phyloP scores from a whole-genome alignment of 1,140 invertebrate species.

The Drosophila suzukii region DNA sequence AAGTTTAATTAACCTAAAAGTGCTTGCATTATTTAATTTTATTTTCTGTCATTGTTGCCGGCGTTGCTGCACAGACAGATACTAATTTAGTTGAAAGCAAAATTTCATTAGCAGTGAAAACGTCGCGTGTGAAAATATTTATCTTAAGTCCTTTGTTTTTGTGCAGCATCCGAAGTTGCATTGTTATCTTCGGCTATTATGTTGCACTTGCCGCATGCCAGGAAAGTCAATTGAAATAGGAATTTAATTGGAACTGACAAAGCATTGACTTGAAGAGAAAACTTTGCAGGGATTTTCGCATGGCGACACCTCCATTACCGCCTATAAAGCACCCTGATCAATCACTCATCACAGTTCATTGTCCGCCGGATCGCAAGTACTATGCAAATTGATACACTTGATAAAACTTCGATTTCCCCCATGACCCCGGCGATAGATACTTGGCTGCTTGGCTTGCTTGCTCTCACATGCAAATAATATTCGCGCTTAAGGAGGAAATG shows the following conservation, averaged over 20 bases:
- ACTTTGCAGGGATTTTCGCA: neutral
- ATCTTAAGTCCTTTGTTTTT: slow-evolving; percentile 71
- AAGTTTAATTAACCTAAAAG: slow-evolving; percentile 82
- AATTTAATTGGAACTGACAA: slow-evolving; percentile 25
- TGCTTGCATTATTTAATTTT: slow-evolving; percentile 82
- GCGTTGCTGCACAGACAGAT: slow-evolving; percentile 38
- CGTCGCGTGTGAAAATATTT: slow-evolving; percentile 81
- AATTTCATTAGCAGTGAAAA: slow-evolving; percentile 79
- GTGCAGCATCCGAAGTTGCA: slow-evolving; percentile 38
- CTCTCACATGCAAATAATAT: slow-evolving; percentile 69
- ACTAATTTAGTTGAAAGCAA: slow-evolving; percentile 79
- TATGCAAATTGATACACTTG: slow-evolving; percentile 74
- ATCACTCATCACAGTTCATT: slow-evolving; percentile 60
- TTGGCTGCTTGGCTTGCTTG: slow-evolving; percentile 12
- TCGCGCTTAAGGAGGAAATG: slow-evolving; percentile 76
- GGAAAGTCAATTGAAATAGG: slow-evolving; percentile 26
- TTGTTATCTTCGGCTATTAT: slow-evolving; percentile 30
- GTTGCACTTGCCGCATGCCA: slow-evolving; percentile 5
- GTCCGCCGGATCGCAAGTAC: slow-evolving; percentile 44
- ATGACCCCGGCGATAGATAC: slow-evolving; percentile 12
- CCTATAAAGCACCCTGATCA: slow-evolving; percentile 40
- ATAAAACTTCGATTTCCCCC: slow-evolving; percentile 73
- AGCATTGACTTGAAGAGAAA: neutral
- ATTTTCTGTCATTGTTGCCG: slow-evolving; percentile 62
- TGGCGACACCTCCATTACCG: slow-evolving; percentile 36